Base-by-base conservation (phyloP, 30 jellyfish, hydroid and myxozoan species). In the Hydractinia echinata region DNA sequence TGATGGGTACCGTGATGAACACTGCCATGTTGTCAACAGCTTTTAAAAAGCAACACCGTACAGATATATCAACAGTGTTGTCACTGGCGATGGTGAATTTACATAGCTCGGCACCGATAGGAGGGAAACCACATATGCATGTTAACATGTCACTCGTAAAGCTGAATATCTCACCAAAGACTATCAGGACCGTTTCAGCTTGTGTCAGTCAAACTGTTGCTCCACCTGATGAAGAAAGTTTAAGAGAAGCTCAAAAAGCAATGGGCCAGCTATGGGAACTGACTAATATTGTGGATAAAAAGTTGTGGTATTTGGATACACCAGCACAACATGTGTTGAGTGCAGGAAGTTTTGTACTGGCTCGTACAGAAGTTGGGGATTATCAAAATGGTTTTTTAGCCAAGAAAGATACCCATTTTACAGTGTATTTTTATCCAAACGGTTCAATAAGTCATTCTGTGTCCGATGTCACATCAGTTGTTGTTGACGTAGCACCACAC, bases 271-370 rank as follows among this genome's bases (percentile, higher is more conserved):
- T 80, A 49, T 80, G 87, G 87, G 50, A 58, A 19, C 30, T 80
- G 16, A 52, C 21, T 30, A 69, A 62, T 52, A 30, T 80, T 16
- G 30, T 84, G 16, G 66, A 62, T 44, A 80, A 80, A 49, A 30
- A 66, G 8, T 53, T 66, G 16, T 80, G 87, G 87, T 80, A 80
- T 51, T 67, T 80, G n/a, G 67, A 80, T 51, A 30, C 81, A n/a
- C 87, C 84, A 21, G 71, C 87, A 62, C 87, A 80, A 67, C 85
- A 80, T 52, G 64, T 80, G 51, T 68, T 80, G 10, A 66, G 87
- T 80, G 87, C 87, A 20, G 98, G 98, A 1, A 87, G 98, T 90
- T 88, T 92, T 95, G 98, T 92, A 54, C 82, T 95, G 89, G 94
- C 96, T 6, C 89, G 98, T 4, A 92, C 84, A n/a, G 85, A 76